Evolutionary conservation across 2,888 invertebrate genomes (phyloP), one percentile per base, ranked within the genome.

Genomic region (Thyatira batis): DNA sequence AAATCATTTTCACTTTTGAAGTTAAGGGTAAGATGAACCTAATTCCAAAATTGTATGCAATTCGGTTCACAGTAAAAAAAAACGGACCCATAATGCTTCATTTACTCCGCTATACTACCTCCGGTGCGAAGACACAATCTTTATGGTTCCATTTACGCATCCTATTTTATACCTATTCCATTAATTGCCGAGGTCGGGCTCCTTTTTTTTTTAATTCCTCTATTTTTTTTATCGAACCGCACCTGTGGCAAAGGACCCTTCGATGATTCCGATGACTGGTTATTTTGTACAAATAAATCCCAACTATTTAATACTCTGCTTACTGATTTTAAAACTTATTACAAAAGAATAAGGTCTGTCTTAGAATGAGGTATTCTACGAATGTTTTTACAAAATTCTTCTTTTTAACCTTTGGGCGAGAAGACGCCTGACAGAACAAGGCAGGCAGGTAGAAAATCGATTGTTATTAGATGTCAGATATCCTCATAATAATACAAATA

Each of bases 371-470:
- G 49, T 57, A 4, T 13, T 23, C 13, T 50, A 30, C 50, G 27
- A 45, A 50, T 63, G 60, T 69, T 79, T 73, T 81, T 78, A 71
- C 69, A 71, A 71, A 78, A 80, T 77, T 76, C 73, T 71, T 72
- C 69, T 76, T 73, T 73, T 71, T 69, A 60, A 71, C 64, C 63
- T 54, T 59, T 71, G 80, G 84, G 84, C 82, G 84, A 84, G 84
- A 84, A 81, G 83, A 84, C 79, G 77, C 74, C 83, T 78, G 84
- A 82, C 84, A 79, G 70, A 72, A 61, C 67, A 70, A 66, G 67
- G 74, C 73, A 71, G 71, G 83, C 89, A 89, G 89, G 89, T 89
- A 89, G 81, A 82, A 85, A 86, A 85, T 84, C 84, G 80, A 86
- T 88, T 87, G 87, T 86, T 85, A 79, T 78, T 79, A 68, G 60